Evolutionary conservation across 2,888 invertebrate species (phyloP).

Genomic region (Caradrina kadenii): DNA sequence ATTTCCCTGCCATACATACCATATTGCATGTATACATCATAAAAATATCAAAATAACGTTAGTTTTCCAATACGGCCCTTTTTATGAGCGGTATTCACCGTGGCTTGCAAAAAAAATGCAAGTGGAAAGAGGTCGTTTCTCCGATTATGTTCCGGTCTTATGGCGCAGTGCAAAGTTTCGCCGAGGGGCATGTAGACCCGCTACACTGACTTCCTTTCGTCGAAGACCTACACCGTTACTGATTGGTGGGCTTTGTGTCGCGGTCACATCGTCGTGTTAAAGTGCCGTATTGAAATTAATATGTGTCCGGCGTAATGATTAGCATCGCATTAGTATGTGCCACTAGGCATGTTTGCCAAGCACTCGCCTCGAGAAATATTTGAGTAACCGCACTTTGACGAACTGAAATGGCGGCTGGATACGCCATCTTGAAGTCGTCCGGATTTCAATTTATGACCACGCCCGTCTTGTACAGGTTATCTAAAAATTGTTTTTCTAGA

Average conservation of each 20-base stretch:
- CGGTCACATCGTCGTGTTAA: constrained; percentile 72
- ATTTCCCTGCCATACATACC: too few species aligned
- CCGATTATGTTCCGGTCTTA: constrained; percentile 28
- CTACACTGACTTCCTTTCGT: constrained; percentile 74
- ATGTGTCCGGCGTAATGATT: constrained; percentile 86
- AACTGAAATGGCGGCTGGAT: constrained; percentile 69
- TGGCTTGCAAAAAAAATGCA: constrained; percentile 28
- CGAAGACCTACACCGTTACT: constrained; percentile 78
- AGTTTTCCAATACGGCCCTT: not conserved
- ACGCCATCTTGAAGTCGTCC: constrained; percentile 65
- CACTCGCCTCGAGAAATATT: constrained; percentile 82
- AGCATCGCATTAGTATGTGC: constrained; percentile 88
- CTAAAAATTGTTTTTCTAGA: not conserved
- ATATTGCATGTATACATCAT: not conserved
- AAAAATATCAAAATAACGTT: not conserved
- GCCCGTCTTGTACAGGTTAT: constrained; percentile 45
- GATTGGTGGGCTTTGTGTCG: constrained; percentile 76
- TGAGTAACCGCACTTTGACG: constrained; percentile 79
- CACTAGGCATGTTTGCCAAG: constrained; percentile 80
- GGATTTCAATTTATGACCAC: constrained; percentile 58
- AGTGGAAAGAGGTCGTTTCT: constrained; percentile 19
- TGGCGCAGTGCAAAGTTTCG: constrained; percentile 58
- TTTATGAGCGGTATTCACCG: not conserved
- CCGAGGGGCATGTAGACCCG: constrained; percentile 57
- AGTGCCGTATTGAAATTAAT: constrained; percentile 87